A percentile compares a stretch with the other conserved stretches of the same genome.
Conservation (phyloP, 2,888 invertebrate genomes). For the Drosophila yooni region DNA sequence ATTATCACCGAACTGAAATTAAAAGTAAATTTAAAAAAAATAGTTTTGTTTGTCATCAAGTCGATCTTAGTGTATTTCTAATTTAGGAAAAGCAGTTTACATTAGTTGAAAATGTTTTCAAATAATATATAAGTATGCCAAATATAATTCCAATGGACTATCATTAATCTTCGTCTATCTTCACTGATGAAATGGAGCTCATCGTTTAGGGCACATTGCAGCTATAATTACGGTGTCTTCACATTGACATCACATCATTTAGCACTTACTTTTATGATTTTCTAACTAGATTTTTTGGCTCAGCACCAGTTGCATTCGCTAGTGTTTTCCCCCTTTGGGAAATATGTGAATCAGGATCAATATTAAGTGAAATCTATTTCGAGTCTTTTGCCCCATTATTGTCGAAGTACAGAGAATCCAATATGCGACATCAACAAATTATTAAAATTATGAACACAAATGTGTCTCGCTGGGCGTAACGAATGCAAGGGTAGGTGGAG, state of each 20-base stretch:
- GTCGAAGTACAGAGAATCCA: constrained; percentile 27
- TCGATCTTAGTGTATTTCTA: not conserved
- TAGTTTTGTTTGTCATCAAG: not conserved
- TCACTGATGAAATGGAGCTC: not conserved
- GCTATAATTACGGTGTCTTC: not conserved
- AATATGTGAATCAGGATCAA: constrained; percentile 12
- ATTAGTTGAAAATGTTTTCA: not conserved
- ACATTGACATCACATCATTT: constrained; percentile 10
- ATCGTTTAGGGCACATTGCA: constrained; percentile 5
- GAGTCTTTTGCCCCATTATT: constrained; percentile 10
- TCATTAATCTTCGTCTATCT: constrained; percentile 13
- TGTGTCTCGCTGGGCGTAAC: constrained; percentile 12
- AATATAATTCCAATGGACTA: not conserved
- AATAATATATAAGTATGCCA: not conserved
- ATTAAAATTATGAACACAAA: constrained; percentile 66
- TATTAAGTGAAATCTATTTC: constrained; percentile 28
- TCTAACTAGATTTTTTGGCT: constrained; percentile 1
- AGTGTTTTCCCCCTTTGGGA: not conserved
- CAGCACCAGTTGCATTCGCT: not conserved
- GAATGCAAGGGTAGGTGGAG: not conserved
- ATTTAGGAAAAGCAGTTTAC: not conserved
- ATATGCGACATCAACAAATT: constrained; percentile 57
- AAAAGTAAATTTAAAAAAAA: not conserved
- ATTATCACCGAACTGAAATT: not conserved
- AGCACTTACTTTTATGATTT: not conserved